A percentile compares a stretch with the other conserved stretches of the same genome.
Conservation (phyloP, 2,888 invertebrate genomes). For the Gonocerus acuteangulatus region DNA sequence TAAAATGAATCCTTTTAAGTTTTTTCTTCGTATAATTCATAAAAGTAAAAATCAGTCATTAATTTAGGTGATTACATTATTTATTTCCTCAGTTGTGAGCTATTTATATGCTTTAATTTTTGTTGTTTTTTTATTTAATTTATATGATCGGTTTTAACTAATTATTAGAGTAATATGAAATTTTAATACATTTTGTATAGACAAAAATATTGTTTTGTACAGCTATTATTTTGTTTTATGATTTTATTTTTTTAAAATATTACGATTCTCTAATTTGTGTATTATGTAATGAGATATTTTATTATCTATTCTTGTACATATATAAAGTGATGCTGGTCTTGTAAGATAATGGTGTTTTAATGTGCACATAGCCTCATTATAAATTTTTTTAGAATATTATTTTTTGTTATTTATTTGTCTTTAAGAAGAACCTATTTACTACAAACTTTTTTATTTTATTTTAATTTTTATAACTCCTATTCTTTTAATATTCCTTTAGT, state of each 20-base stretch:
- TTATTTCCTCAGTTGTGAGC: slow-evolving; percentile 22
- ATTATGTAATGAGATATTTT: slow-evolving; percentile 42
- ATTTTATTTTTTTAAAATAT: slow-evolving; percentile 39
- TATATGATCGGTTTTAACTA: slow-evolving; percentile 28
- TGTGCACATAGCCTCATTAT: slow-evolving; percentile 42
- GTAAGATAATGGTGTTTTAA: slow-evolving; percentile 52
- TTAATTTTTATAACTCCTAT: too few species aligned
- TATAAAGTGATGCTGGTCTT: slow-evolving; percentile 48
- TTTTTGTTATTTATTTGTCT: slow-evolving; percentile 17
- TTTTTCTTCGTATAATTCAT: slow-evolving; percentile 3
- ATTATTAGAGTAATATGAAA: slow-evolving; percentile 27
- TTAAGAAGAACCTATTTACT: slow-evolving; percentile 1
- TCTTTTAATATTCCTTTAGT: too few species aligned
- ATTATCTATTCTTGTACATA: slow-evolving; percentile 39
- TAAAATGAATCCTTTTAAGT: not conserved
- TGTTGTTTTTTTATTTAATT: slow-evolving; percentile 33
- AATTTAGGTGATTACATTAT: not conserved
- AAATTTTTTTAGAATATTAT: slow-evolving; percentile 35
- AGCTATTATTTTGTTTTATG: slow-evolving; percentile 38
- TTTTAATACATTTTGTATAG: slow-evolving; percentile 40
- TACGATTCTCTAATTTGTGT: slow-evolving; percentile 43
- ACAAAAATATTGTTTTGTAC: slow-evolving; percentile 40
- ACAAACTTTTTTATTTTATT: not conserved
- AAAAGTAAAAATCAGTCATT: not conserved
- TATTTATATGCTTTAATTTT: slow-evolving; percentile 30